Base-by-base conservation (phyloP, 2,797 vertebrate genomes). In the Orientallactaga sibirica region DNA sequence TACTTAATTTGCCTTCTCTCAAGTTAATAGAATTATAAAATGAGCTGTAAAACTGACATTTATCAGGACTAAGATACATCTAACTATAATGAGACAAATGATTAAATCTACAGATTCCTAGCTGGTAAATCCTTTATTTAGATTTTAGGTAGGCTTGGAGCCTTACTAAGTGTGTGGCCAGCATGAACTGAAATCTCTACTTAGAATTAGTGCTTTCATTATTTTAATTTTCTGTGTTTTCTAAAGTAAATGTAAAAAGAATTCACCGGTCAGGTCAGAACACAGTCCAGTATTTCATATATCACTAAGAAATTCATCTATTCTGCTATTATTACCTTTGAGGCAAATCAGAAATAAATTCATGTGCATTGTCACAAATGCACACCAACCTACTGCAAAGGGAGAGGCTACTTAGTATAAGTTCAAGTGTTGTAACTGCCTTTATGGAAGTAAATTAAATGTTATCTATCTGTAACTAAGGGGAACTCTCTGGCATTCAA, bases 21-120 rank as follows among this genome's bases (percentile, higher is more conserved):
- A 92, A 94, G 95, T 11, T 68, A 93, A 92, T 92, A 68, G 41
- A 93, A 87, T 86, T 95, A 90, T 77, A 94, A 96, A 90, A 94
- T 96, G 92, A 79, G 10, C 91, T 94, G 93, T 48, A 55, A 95
- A 76, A 96, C 93, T 61, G 61, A 25, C 27, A 83, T 29, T 86
- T 73, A 85, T 71, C 20, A 90, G 15, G 67, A 92, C 58, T 84
- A 78, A 96, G 62, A 81, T 76, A 94, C 89, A 87, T 16, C 58
- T 66, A 77, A 58, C 55, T 58, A 58, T 58, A 58, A 67, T 73
- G 27, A 73, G 68, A 90, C 15, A 92, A 92, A 84, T 2, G 88
- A 48, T 6, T 68, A 90, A n/a, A 90, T 87, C 48, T n/a, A 91
- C 83, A 62, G 73, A 79, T 88, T 88, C 29, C 68, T 77, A 62